Conservation (phyloP, 2,113 vertebrate species). For the Xiphias gladius region DNA sequence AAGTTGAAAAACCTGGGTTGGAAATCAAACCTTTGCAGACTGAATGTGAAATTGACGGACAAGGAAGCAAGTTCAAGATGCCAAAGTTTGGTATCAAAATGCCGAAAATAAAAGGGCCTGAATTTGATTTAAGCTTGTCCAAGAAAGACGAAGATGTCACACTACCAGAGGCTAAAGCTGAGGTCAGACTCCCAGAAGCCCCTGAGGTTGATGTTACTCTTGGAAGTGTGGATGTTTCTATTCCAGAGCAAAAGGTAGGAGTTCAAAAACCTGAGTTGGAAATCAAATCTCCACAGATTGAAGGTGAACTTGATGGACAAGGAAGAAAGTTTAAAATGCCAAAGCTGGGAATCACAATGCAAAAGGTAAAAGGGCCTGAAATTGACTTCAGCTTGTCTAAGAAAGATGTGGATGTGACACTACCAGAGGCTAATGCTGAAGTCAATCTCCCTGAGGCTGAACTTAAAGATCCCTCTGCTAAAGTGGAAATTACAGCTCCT, state of each 20-base stretch:
- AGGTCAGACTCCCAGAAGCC: not conserved
- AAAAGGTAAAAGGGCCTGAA: slow-evolving; percentile 28
- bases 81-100: slow-evolving; percentile 20
- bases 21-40: slow-evolving; percentile 26
- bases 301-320: not conserved
- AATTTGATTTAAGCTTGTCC: not conserved
- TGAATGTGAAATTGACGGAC: not conserved
- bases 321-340: slow-evolving; percentile 34
- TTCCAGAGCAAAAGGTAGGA: slow-evolving; percentile 42
- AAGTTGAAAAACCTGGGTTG: slow-evolving; percentile 27
- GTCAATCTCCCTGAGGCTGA: not conserved
- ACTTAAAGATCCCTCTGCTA: slow-evolving; percentile 26
- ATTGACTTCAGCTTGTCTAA: not conserved
- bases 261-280: slow-evolving; percentile 30
- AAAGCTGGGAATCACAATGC: slow-evolving; percentile 16
- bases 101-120: slow-evolving; percentile 29
- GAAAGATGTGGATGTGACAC: not conserved
- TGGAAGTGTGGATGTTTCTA: slow-evolving; percentile 25
- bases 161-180: slow-evolving; percentile 13
- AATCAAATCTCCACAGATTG: slow-evolving; percentile 13
- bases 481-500: slow-evolving; percentile 42
- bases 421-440: slow-evolving; percentile 14
- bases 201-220: slow-evolving; percentile 1
- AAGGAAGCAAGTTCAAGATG: slow-evolving; percentile 23
- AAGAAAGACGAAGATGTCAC: not conserved